Evolutionary conservation across 2,888 invertebrate genomes (phyloP).

Genomic region (Drosophila meridionalis): DNA sequence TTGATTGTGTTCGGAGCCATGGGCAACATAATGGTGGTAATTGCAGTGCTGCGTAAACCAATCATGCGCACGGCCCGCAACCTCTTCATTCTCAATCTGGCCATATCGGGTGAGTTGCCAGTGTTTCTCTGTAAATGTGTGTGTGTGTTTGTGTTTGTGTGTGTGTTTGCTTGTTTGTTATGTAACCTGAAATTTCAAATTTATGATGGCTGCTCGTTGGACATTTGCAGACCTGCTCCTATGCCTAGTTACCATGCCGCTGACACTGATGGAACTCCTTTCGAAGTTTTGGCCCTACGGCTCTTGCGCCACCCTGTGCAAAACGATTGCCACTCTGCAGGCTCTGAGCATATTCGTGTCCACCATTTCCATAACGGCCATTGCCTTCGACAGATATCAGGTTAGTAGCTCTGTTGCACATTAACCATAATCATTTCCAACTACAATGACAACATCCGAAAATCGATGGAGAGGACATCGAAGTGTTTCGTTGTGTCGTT

Average conservation of each 20-base stretch:
- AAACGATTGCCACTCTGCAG: slow-evolving; percentile 93
- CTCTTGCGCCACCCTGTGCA: slow-evolving; percentile 90
- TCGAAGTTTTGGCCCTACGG: slow-evolving; percentile 95
- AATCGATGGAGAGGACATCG: slow-evolving; percentile 3
- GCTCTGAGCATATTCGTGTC: slow-evolving; percentile 97
- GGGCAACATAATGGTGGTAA: slow-evolving; percentile 94
- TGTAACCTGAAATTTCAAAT: slow-evolving; percentile 17
- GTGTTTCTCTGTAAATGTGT: background rate
- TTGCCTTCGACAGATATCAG: slow-evolving; percentile 93
- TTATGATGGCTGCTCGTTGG: slow-evolving; percentile 18
- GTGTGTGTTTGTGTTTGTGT: background rate
- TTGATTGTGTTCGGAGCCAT: slow-evolving; percentile 92
- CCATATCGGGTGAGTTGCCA: slow-evolving; percentile 87
- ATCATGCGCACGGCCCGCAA: slow-evolving; percentile 96
- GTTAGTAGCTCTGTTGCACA: slow-evolving; percentile 83
- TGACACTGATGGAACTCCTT: slow-evolving; percentile 94
- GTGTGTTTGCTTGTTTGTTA: background rate
- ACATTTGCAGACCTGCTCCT: slow-evolving; percentile 89
- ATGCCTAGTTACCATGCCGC: slow-evolving; percentile 95
- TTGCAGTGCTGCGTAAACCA: slow-evolving; percentile 91
- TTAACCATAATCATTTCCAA: background rate
- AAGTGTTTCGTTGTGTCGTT: background rate
- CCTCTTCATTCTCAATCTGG: slow-evolving; percentile 96
- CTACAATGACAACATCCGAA: slow-evolving; percentile 2
- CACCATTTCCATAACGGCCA: slow-evolving; percentile 96